Conservation (phyloP, 2,888 invertebrate genomes). For the Allygus modestus region DNA sequence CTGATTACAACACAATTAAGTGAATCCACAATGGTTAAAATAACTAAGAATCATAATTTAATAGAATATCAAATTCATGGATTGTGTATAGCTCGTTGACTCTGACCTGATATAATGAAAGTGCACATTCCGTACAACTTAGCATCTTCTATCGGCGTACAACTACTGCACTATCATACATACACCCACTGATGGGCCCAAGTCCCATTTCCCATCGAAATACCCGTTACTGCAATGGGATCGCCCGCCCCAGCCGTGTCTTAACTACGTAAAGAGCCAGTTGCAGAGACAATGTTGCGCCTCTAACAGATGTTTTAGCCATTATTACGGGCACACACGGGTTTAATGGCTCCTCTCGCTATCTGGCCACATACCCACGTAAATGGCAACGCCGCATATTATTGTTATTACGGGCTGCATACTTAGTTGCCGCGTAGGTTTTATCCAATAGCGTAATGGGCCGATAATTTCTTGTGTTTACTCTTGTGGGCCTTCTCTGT, state of each 20-base stretch:
- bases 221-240: background rate
- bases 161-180: too few relatives aligned
- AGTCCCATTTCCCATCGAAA: background rate
- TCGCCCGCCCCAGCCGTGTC: background rate
- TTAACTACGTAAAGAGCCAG: background rate
- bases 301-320: constrained; percentile 46
- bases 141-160: too few relatives aligned
- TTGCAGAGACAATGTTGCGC: constrained; percentile 14
- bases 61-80: too few relatives aligned
- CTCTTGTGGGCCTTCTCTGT: constrained; percentile 41
- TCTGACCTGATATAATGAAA: too few relatives aligned
- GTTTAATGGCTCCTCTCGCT: constrained; percentile 21
- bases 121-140: too few relatives aligned
- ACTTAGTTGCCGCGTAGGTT: constrained; percentile 51
- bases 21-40: too few relatives aligned
- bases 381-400: constrained; percentile 40
- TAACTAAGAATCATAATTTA: too few relatives aligned
- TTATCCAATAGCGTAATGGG: constrained; percentile 55
- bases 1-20: too few relatives aligned
- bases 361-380: constrained; percentile 34
- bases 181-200: too few relatives aligned
- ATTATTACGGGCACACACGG: constrained; percentile 13
- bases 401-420: constrained; percentile 40
- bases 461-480: constrained; percentile 43
- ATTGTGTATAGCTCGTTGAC: too few relatives aligned